Evolutionary conservation across 2,113 vertebrate species (phyloP).

Genomic region (Scomber scombrus): DNA sequence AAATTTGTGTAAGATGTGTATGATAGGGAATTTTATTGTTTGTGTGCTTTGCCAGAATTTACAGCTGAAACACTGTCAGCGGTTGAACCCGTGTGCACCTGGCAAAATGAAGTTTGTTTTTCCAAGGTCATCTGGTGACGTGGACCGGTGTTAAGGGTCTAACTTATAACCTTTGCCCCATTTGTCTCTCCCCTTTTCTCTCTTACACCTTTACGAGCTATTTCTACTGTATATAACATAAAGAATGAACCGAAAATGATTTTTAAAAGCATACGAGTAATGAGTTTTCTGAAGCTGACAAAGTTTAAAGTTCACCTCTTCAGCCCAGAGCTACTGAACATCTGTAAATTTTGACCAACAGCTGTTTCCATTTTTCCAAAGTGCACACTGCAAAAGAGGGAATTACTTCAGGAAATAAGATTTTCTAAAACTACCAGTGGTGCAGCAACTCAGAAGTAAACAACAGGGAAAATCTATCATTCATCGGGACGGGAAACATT

Average conservation of each 20-base stretch:
- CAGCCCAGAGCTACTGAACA: slow-evolving; percentile 32
- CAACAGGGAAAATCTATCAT: slow-evolving; percentile 1
- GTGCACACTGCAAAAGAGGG: slow-evolving; percentile 23
- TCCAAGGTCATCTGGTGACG: slow-evolving; percentile 51
- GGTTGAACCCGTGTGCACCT: slow-evolving; percentile 51
- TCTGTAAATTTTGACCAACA: slow-evolving; percentile 54
- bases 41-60: slow-evolving; percentile 49
- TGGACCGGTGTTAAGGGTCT: slow-evolving; percentile 21
- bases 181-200: background rate
- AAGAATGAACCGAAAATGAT: background rate
- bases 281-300: background rate
- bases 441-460: slow-evolving; percentile 12
- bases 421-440: slow-evolving; percentile 41
- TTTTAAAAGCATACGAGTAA: background rate
- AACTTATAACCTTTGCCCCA: slow-evolving; percentile 28
- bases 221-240: background rate
- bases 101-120: slow-evolving; percentile 52
- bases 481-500: slow-evolving; percentile 7
- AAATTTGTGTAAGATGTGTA: slow-evolving; percentile 32
- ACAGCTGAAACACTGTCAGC: slow-evolving; percentile 56
- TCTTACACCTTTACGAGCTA: background rate
- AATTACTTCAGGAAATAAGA: slow-evolving; percentile 53
- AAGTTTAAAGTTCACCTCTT: slow-evolving; percentile 41
- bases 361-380: slow-evolving; percentile 61
- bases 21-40: slow-evolving; percentile 47